These are phyloP conservation scores for Merops nubicus DNA, from an alignment of 2,113 vertebrate species.

Conservation along the genomic window DNA sequence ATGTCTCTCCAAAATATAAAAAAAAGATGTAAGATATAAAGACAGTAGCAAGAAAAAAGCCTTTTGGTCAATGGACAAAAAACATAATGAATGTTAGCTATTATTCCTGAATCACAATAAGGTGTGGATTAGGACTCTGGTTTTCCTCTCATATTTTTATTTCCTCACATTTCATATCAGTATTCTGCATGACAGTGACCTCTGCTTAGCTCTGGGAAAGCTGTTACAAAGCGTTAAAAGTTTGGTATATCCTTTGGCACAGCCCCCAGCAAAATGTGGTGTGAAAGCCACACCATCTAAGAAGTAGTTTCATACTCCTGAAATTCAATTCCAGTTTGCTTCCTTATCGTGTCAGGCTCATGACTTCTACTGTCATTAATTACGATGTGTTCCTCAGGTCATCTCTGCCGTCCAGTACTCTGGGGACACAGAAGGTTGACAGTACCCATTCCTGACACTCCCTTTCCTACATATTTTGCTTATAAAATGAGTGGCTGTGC, in stretches of 20 bases:
- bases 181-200: background rate
- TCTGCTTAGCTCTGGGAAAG: background rate
- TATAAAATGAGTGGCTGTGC: background rate
- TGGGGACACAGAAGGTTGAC: background rate
- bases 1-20: background rate
- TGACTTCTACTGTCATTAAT: background rate
- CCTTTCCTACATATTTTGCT: background rate
- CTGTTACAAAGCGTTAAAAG: background rate
- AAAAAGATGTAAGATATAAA: background rate
- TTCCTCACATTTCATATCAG: background rate
- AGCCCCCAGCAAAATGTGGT: background rate
- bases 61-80: background rate
- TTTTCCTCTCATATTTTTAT: background rate
- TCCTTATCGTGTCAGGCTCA: fast-evolving
- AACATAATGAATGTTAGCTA: background rate
- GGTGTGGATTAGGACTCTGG: background rate
- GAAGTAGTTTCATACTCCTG: background rate
- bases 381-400: background rate
- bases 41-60: background rate
- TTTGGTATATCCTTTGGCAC: background rate
- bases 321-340: background rate
- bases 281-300: background rate
- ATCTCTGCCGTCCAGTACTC: background rate
- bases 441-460: background rate
- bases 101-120: background rate